Percentiles rank a stretch among this genome's conserved stretches.
Conservation (phyloP, 2,113 vertebrate species). For the Rhagologus leucostigma region DNA sequence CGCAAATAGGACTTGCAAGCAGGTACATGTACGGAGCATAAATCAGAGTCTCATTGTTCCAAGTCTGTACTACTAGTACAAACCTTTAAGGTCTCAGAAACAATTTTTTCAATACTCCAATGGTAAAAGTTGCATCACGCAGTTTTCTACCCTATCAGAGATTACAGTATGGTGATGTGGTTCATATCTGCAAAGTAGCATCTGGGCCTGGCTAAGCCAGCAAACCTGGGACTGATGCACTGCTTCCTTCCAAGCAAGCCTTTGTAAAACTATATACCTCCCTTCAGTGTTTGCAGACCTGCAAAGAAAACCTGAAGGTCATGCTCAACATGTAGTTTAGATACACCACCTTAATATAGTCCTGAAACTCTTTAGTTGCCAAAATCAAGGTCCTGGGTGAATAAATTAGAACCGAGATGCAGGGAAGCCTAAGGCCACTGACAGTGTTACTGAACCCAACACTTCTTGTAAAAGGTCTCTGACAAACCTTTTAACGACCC, state of each 20-base stretch:
- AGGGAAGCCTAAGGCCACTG: background rate
- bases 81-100: background rate
- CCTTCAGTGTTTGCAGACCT: background rate
- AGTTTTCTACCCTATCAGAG: background rate
- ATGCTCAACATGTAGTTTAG: background rate
- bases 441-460: fast-evolving
- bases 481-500: background rate
- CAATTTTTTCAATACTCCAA: background rate
- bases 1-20: background rate
- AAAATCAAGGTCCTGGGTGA: background rate
- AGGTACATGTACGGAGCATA: background rate
- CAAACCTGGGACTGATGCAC: background rate
- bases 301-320: background rate
- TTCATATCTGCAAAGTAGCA: background rate
- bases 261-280: background rate
- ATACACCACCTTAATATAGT: background rate
- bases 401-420: background rate
- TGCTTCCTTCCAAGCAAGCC: background rate
- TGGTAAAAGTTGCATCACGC: background rate
- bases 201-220: background rate
- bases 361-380: background rate
- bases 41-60: background rate
- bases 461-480: background rate
- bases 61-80: background rate
- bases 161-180: background rate